phyloP scores from a whole-genome alignment of 2,797 vertebrate genomes.

The Chrysocyon brachyurus region DNA sequence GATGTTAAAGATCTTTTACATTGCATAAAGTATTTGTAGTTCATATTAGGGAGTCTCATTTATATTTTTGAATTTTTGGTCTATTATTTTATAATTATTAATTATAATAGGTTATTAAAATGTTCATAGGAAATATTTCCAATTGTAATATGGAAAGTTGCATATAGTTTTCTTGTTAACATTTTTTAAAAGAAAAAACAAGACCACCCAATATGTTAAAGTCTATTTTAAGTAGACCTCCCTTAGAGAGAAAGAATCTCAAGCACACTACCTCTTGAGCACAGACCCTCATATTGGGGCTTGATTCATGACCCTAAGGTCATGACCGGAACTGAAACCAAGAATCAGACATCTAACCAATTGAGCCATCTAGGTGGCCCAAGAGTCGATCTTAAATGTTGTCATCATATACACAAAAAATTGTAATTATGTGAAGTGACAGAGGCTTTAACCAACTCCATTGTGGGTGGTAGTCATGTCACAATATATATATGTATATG shows the following conservation, averaged over 20 bases:
- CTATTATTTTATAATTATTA: background rate
- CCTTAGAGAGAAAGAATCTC: background rate
- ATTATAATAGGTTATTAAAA: background rate
- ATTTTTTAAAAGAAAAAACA: background rate
- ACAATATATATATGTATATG: no score
- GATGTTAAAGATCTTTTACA: conserved; percentile 6
- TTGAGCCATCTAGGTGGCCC: no score
- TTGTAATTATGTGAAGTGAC: no score
- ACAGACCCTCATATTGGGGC: no score
- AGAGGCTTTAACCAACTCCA: no score
- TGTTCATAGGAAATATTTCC: background rate
- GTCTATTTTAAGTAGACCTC: conserved; percentile 14
- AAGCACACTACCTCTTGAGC: no score
- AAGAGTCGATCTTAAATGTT: no score
- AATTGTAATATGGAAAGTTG: background rate
- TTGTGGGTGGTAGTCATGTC: no score
- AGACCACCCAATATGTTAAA: background rate
- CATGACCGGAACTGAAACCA: no score
- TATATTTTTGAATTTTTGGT: conserved; percentile 10
- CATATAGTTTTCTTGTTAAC: background rate
- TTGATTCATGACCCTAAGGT: no score
- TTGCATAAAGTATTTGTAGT: conserved; percentile 15
- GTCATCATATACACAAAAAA: no score
- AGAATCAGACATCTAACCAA: no score
- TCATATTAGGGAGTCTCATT: background rate